Evolutionary conservation across 2,888 invertebrate species (phyloP).

Genomic region (Agriotes lineatus): DNA sequence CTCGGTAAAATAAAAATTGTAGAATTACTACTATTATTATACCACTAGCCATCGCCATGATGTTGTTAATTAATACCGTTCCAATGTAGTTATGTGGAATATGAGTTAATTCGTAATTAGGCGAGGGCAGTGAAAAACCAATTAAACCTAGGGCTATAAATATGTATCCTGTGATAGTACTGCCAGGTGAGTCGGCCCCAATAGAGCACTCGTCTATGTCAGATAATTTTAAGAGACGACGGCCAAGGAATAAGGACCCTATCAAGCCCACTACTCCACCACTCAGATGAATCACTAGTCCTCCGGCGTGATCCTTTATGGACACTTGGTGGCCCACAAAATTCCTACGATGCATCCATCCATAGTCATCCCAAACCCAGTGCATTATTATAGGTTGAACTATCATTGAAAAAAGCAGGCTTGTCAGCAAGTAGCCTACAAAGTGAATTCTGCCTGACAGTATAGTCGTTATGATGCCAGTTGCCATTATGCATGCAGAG

Average conservation of each 20-base stretch:
- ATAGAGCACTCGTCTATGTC: constrained; percentile 61
- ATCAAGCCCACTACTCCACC: constrained; percentile 60
- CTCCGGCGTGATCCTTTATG: constrained; percentile 60
- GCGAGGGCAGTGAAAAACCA: constrained; percentile 47
- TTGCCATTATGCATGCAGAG: constrained; percentile 57
- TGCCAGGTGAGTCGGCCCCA: constrained; percentile 52
- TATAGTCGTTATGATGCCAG: constrained; percentile 59
- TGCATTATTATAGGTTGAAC: constrained; percentile 62
- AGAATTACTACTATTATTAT: constrained; percentile 44
- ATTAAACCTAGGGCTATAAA: constrained; percentile 61
- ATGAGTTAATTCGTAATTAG: constrained; percentile 30
- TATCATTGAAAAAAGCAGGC: constrained; percentile 55
- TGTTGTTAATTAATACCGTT: constrained; percentile 46
- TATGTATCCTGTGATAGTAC: constrained; percentile 53
- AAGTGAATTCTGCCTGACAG: constrained; percentile 59
- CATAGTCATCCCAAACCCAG: constrained; percentile 60
- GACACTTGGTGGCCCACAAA: constrained; percentile 48
- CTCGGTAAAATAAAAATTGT: constrained; percentile 48
- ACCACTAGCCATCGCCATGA: constrained; percentile 45
- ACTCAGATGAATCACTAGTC: constrained; percentile 57
- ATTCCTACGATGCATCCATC: constrained; percentile 58
- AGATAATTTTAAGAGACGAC: constrained; percentile 58
- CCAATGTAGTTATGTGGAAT: constrained; percentile 38
- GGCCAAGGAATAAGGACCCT: constrained; percentile 58
- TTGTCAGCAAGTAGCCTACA: constrained; percentile 55